Evolutionary conservation across 2,888 invertebrate genomes (phyloP).

Genomic region (Dendrolimus pini): DNA sequence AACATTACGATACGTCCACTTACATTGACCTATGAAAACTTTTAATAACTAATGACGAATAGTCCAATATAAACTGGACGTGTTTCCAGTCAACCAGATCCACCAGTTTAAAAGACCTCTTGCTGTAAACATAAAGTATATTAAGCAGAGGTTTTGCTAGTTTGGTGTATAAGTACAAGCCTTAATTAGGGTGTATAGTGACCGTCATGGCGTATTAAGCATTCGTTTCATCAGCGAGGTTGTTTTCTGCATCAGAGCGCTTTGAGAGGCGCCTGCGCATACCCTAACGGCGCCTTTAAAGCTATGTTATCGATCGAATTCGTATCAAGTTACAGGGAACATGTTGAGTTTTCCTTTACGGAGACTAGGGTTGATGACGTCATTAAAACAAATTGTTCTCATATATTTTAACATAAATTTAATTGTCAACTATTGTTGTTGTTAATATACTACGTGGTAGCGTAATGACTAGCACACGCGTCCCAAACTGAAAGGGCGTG

Average conservation of each 20-base stretch:
- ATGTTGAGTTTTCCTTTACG: conserved; percentile 11
- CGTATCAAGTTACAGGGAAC: conserved; percentile 50
- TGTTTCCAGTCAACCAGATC: background rate
- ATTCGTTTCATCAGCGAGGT: conserved; percentile 67
- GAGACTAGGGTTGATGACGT: conserved; percentile 12
- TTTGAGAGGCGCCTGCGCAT: conserved; percentile 50
- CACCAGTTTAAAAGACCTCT: background rate
- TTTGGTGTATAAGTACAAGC: conserved; percentile 34
- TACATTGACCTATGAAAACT: conserved; percentile 18
- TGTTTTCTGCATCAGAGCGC: conserved; percentile 64
- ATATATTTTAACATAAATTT: too few species aligned
- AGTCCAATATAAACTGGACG: background rate
- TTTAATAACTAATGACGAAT: background rate
- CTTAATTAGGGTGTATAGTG: conserved; percentile 71
- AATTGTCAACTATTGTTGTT: too few species aligned
- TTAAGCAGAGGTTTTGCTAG: conserved; percentile 19
- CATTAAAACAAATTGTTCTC: conserved; percentile 1
- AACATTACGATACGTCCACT: conserved; percentile 29
- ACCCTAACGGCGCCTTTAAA: conserved; percentile 52
- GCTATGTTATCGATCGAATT: conserved; percentile 40
- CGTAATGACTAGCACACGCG: too few species aligned
- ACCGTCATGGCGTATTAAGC: conserved; percentile 68
- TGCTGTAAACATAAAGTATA: background rate
- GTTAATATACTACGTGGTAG: too few species aligned
- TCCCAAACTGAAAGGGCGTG: too few species aligned